These are phyloP conservation scores for Petaurus breviceps DNA, from an alignment of 2,113 vertebrate genomes.

Conservation along the genomic window DNA sequence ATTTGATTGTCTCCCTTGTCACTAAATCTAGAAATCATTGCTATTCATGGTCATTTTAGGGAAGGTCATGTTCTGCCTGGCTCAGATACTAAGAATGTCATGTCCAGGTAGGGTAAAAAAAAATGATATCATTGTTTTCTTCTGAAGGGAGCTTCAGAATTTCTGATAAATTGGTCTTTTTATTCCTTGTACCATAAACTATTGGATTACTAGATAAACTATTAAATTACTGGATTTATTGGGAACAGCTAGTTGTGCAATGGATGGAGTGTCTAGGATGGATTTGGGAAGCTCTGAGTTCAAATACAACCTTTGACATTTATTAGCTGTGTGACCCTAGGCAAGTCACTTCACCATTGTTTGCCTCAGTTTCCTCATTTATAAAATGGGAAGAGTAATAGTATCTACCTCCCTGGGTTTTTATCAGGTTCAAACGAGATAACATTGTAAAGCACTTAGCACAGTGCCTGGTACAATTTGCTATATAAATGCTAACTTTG, in stretches of 20 bases:
- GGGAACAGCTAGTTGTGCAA: not conserved
- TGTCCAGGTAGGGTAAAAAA: not conserved
- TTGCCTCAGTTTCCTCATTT: not conserved
- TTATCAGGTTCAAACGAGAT: not conserved
- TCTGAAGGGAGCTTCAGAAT: not conserved
- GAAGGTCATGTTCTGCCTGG: not conserved
- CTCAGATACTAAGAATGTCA: not conserved
- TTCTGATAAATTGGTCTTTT: not conserved
- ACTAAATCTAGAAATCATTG: not conserved
- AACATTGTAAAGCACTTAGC: not conserved
- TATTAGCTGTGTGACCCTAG: not conserved
- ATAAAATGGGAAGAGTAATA: not conserved
- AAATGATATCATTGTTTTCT: not conserved
- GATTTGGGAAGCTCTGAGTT: not conserved
- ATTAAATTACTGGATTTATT: not conserved
- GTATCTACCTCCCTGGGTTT: not conserved
- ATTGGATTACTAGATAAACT: not conserved
- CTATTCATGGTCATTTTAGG: not conserved
- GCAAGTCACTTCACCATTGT: not conserved
- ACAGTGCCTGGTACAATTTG: not conserved
- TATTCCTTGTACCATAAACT: not conserved
- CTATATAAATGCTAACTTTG: not conserved
- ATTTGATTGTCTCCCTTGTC: not conserved
- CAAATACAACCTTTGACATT: not conserved
- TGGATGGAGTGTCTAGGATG: not conserved